phyloP scores from a whole-genome alignment of 2,113 vertebrate genomes.

The Gobius niger region DNA sequence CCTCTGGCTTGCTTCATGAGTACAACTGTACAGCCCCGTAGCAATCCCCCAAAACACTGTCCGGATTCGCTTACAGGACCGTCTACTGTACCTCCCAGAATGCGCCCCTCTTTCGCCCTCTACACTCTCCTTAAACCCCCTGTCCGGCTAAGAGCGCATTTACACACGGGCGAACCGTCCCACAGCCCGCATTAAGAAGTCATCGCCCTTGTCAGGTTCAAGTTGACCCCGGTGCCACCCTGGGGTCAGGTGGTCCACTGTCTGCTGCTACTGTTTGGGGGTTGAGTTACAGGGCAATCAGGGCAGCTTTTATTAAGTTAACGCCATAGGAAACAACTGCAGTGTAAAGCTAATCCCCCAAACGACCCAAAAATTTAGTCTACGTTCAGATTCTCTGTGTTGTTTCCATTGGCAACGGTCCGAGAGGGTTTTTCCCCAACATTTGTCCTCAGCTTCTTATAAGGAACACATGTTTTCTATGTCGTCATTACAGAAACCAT shows the following conservation, averaged over 20 bases:
- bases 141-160: neutral
- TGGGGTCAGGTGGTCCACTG: constrained; percentile 34
- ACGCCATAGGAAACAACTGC: constrained; percentile 19
- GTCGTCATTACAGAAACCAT: neutral
- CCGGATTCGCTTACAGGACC: constrained; percentile 50
- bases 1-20: constrained; percentile 58
- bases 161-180: neutral
- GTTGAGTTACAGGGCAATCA: constrained; percentile 25
- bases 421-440: constrained; percentile 38
- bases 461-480: constrained; percentile 26
- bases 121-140: neutral
- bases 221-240: constrained; percentile 38
- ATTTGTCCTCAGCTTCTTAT: constrained; percentile 22
- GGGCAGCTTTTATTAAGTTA: constrained; percentile 2
- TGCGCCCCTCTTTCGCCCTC: constrained; percentile 5
- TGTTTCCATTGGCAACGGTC: constrained; percentile 47
- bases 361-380: neutral
- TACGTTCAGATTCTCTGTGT: constrained; percentile 57
- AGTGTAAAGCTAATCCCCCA: constrained; percentile 9
- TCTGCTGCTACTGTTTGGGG: constrained; percentile 37
- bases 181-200: constrained; percentile 64
- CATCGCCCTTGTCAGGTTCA: constrained; percentile 53
- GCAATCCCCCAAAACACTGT: constrained; percentile 31
- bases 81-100: constrained; percentile 34
- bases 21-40: constrained; percentile 15